Percentiles rank a stretch among this genome's conserved stretches.
phyloP scores from a whole-genome alignment of 2,797 vertebrate species.

The Rousettus madagascariensis region DNA sequence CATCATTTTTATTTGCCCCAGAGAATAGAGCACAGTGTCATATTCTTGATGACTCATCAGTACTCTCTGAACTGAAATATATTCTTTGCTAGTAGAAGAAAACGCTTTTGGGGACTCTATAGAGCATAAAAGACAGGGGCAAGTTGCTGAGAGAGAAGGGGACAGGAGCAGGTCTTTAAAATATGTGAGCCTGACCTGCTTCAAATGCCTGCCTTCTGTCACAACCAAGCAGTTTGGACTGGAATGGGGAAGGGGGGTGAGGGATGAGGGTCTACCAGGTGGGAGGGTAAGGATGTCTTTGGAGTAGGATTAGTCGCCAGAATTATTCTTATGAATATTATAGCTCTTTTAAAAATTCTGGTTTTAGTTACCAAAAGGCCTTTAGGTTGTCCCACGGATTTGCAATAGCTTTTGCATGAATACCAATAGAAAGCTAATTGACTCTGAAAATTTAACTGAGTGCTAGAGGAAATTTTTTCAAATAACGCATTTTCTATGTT shows the following conservation, averaged over 20 bases:
- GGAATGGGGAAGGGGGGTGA: not conserved
- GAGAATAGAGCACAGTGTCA: not conserved
- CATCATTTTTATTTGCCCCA: conserved; percentile 5
- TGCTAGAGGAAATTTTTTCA: conserved; percentile 2
- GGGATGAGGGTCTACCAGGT: not conserved
- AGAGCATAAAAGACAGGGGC: not conserved
- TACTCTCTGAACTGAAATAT: conserved; percentile 20
- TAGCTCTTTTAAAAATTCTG: not conserved
- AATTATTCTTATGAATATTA: conserved; percentile 37
- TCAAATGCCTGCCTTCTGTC: not conserved
- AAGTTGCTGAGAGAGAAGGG: not conserved
- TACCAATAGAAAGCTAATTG: not conserved
- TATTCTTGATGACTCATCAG: not conserved
- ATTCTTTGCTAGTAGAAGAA: conserved; percentile 26
- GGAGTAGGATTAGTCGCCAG: not conserved
- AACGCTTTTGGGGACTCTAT: not conserved
- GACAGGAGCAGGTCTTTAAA: not conserved
- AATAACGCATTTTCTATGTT: conserved; percentile 1
- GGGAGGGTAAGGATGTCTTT: conserved; percentile 16
- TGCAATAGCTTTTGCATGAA: not conserved
- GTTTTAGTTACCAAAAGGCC: conserved; percentile 27
- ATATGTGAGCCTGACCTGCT: not conserved
- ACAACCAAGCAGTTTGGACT: not conserved
- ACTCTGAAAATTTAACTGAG: conserved; percentile 28
- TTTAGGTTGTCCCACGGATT: not conserved